Conservation (phyloP, 2,888 invertebrate genomes). For the Mythimna lalbum region DNA sequence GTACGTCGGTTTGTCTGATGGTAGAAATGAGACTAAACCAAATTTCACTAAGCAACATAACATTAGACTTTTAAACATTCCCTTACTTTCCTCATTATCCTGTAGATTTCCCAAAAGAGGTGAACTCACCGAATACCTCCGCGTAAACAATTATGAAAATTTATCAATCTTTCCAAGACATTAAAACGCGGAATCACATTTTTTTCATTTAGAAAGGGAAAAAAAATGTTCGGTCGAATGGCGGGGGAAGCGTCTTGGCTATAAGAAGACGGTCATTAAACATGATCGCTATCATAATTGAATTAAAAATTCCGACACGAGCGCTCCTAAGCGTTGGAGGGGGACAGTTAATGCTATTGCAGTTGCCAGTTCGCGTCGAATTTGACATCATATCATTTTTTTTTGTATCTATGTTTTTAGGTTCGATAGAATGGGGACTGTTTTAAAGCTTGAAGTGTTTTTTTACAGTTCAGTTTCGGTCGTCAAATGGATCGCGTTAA, state of each 20-base stretch:
- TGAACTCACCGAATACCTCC: constrained; percentile 61
- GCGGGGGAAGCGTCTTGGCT: constrained; percentile 78
- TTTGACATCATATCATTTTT: constrained; percentile 52
- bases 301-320: constrained; percentile 91
- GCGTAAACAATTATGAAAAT: constrained; percentile 76
- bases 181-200: constrained; percentile 67
- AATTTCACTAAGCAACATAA: neutral
- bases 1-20: too few species aligned
- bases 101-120: constrained; percentile 38
- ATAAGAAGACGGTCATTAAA: constrained; percentile 87
- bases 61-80: constrained; percentile 9
- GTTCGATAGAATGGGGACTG: neutral
- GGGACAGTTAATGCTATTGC: constrained; percentile 65
- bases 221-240: constrained; percentile 60
- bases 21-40: too few species aligned
- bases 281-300: constrained; percentile 91
- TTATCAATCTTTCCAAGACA: constrained; percentile 79
- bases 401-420: constrained; percentile 26
- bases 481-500: too few species aligned
- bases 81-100: neutral
- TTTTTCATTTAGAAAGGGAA: constrained; percentile 61
- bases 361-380: constrained; percentile 53
- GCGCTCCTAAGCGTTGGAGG: constrained; percentile 75
- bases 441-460: neutral
- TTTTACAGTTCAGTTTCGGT: neutral